A percentile compares a stretch with the other conserved stretches of the same genome.
phyloP scores from a whole-genome alignment of 1,140 invertebrate genomes.

The Lysiphlebus fabarum region DNA sequence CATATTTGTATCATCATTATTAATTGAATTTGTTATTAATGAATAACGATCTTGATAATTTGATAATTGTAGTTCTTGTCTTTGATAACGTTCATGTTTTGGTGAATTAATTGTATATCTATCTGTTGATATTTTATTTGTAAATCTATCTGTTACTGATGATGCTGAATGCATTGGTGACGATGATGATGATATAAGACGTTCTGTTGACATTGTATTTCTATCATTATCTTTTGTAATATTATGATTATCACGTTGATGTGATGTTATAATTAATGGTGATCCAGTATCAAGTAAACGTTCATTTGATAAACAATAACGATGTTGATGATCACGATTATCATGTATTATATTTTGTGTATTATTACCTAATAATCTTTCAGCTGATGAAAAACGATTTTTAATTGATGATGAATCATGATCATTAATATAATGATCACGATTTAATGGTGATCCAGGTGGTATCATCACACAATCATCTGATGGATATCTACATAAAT shows the following conservation, averaged over 20 bases:
- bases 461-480: slow-evolving; percentile 40
- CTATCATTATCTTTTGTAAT: slow-evolving; percentile 24
- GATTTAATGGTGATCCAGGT: slow-evolving; percentile 37
- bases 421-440: slow-evolving; percentile 40
- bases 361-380: slow-evolving; percentile 36
- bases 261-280: slow-evolving; percentile 35
- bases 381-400: slow-evolving; percentile 43
- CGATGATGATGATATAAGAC: slow-evolving; percentile 36
- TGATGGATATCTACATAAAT: slow-evolving; percentile 44
- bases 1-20: slow-evolving; percentile 42
- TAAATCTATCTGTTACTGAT: slow-evolving; percentile 47
- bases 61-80: slow-evolving; percentile 27
- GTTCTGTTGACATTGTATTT: slow-evolving; percentile 40
- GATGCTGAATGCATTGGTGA: slow-evolving; percentile 46
- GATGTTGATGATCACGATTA: slow-evolving; percentile 40
- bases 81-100: slow-evolving; percentile 41
- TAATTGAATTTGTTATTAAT: slow-evolving; percentile 38
- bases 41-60: slow-evolving; percentile 40
- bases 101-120: slow-evolving; percentile 35
- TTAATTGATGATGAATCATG: slow-evolving; percentile 45
- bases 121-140: slow-evolving; percentile 28
- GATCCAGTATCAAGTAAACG: slow-evolving; percentile 43
- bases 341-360: slow-evolving; percentile 28
- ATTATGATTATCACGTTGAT: slow-evolving; percentile 24
- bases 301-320: slow-evolving; percentile 36